Evolutionary conservation across 1,140 invertebrate genomes (phyloP).

Genomic region (Myzus persicae): DNA sequence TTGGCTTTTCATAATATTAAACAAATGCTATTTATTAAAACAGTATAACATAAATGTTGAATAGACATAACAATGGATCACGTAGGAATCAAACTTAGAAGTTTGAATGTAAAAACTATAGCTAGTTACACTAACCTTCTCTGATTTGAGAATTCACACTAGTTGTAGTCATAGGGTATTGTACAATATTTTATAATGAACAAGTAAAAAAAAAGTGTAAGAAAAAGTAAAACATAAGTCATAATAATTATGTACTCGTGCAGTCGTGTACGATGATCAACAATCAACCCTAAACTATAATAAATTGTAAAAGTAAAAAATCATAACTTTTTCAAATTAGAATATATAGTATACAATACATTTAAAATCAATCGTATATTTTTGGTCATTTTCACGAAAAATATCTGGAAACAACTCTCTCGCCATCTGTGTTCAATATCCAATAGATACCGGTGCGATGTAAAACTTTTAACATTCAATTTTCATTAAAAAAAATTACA

Average conservation of each 20-base stretch:
- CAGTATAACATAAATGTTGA: not conserved
- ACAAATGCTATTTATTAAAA: not conserved
- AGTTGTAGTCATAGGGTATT: not conserved
- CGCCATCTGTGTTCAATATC: not conserved
- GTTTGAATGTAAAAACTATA: not conserved
- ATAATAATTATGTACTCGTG: not conserved
- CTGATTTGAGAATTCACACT: not conserved
- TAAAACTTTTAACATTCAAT: not conserved
- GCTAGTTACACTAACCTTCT: not conserved
- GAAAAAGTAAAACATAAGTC: not conserved
- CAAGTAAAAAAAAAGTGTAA: not conserved
- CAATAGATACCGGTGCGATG: not conserved
- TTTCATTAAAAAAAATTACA: not conserved
- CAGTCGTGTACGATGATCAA: not conserved
- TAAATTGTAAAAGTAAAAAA: not conserved
- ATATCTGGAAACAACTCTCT: not conserved
- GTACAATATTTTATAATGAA: not conserved
- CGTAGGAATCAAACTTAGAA: not conserved
- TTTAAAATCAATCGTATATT: not conserved
- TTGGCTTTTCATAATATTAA: not conserved
- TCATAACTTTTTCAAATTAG: not conserved
- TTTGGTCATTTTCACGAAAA: not conserved
- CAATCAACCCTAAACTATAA: not conserved
- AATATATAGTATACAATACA: not conserved
- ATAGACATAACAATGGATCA: not conserved